Conservation (phyloP, 2,888 invertebrate species). For the Oscheius sp. region DNA sequence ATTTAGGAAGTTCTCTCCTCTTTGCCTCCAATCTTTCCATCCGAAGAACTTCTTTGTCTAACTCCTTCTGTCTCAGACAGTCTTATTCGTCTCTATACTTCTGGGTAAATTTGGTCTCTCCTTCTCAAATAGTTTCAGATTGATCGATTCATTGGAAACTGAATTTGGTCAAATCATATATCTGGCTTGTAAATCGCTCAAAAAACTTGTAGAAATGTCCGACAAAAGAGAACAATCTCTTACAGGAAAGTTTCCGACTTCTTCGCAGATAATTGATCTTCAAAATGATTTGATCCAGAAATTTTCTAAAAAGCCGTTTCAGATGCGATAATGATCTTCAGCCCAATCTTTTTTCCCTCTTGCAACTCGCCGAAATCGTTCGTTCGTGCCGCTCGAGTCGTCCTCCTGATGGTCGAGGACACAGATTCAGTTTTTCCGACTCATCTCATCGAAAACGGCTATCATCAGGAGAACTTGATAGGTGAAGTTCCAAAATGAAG, state of each 20-base stretch:
- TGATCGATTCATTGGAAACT: constrained; percentile 5
- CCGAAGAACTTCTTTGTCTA: constrained; percentile 26
- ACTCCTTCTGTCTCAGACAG: not conserved
- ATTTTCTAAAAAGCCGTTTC: not conserved
- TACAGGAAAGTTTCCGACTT: constrained; percentile 11
- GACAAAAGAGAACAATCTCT: not conserved
- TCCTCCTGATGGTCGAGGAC: constrained; percentile 25
- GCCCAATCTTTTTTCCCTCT: constrained; percentile 21
- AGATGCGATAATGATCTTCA: constrained; percentile 24
- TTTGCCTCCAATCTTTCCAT: constrained; percentile 13
- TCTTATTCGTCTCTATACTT: not conserved
- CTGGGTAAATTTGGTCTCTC: not conserved
- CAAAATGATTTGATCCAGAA: not conserved
- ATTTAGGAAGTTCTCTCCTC: constrained; percentile 6
- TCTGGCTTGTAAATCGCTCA: constrained; percentile 16
- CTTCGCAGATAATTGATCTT: no score
- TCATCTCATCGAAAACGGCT: constrained; percentile 1
- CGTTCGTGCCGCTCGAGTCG: constrained; percentile 7
- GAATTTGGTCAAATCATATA: constrained; percentile 2
- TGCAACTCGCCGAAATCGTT: constrained; percentile 11
- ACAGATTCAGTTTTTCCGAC: not conserved
- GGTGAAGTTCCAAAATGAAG: not conserved
- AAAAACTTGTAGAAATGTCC: not conserved
- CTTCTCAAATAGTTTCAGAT: not conserved
- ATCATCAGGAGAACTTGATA: not conserved